These are phyloP conservation scores for Melanocharis versteri DNA, from an alignment of 2,113 vertebrate genomes.

Conservation along the genomic window DNA sequence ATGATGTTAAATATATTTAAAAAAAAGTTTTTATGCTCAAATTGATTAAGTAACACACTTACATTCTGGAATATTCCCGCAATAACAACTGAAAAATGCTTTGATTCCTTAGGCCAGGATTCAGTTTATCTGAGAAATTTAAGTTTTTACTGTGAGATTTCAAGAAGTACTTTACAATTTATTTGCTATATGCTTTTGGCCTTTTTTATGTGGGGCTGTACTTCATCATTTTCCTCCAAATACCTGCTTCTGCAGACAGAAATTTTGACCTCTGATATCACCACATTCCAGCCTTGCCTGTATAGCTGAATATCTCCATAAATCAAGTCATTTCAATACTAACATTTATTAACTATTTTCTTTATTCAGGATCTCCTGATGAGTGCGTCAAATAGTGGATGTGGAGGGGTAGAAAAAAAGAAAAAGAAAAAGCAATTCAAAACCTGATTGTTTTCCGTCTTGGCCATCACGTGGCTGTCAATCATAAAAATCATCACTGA, in stretches of 20 bases:
- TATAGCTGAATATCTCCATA: slow-evolving; percentile 27
- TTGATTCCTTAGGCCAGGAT: slow-evolving; percentile 8
- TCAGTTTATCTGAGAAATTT: slow-evolving; percentile 11
- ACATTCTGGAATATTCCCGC: background rate
- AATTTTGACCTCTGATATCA: slow-evolving; percentile 61
- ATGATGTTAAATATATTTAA: background rate
- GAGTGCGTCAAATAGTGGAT: background rate
- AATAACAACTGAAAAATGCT: background rate
- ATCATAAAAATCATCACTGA: background rate
- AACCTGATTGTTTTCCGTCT: background rate
- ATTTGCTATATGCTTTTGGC: slow-evolving; percentile 36
- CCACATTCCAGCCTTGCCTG: slow-evolving; percentile 39
- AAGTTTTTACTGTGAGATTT: slow-evolving; percentile 36
- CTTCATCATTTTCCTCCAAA: slow-evolving; percentile 48
- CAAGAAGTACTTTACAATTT: slow-evolving; percentile 22
- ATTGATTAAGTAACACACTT: background rate
- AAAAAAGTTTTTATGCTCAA: background rate
- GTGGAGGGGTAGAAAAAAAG: background rate
- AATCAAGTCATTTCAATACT: slow-evolving; percentile 47
- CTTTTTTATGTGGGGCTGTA: slow-evolving; percentile 23
- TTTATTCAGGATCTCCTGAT: background rate
- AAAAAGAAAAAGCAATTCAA: background rate
- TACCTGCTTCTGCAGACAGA: slow-evolving; percentile 42
- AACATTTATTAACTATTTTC: slow-evolving; percentile 34
- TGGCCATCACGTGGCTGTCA: background rate